Base-by-base conservation (phyloP, 2,113 vertebrate species). In the Nymphicus hollandicus region DNA sequence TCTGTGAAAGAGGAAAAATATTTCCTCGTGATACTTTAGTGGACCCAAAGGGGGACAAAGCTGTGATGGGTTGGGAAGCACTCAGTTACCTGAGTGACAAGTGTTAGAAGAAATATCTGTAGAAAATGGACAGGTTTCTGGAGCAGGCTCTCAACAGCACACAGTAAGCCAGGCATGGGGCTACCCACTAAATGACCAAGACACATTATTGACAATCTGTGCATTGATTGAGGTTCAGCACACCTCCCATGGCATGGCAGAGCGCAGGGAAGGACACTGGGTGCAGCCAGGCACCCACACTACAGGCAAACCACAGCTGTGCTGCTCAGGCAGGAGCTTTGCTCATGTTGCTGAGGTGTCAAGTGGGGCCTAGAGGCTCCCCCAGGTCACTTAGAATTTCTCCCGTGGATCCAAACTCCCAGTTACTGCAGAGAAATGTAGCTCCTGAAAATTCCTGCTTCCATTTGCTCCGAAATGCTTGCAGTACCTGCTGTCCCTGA, bases 31-130 rank as follows among this genome's bases (percentile, higher is more conserved):
- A 28, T 47, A 79, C 39, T 33, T 79, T 66, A n/a, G 29, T 15
- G 39, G 16, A 58, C 70, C 68, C 74, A 85, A 94, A 83, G 50
- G 27, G 91, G 69, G 37, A 81, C 78, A 86, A 81, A 86, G 65
- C 81, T 2, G 0, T 31, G 49, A 94, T 56, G 35, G 44, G 55
- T 2, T 85, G 41, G 35, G 91, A 89, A 70, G 49, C 53, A 35
- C 44, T 61, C 56, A 69, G 49, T 69, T 69, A 85, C 27, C 69
- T 69, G 44, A 89, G 74, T 86, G 81, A 82, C 63, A 89, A 93
- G 58, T 52, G 77, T 49, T 74, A 85, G 63, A 94, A 87, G 76
- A 95, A 91, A 94, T 15, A 29, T 53, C 56, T 28, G 8, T 1
- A 37, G 76, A 78, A 71, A 81, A 89, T 93, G n/a, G 86, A 15